Base-by-base conservation (phyloP, 1,140 invertebrate species). In the Brachionus plicatilis region DNA sequence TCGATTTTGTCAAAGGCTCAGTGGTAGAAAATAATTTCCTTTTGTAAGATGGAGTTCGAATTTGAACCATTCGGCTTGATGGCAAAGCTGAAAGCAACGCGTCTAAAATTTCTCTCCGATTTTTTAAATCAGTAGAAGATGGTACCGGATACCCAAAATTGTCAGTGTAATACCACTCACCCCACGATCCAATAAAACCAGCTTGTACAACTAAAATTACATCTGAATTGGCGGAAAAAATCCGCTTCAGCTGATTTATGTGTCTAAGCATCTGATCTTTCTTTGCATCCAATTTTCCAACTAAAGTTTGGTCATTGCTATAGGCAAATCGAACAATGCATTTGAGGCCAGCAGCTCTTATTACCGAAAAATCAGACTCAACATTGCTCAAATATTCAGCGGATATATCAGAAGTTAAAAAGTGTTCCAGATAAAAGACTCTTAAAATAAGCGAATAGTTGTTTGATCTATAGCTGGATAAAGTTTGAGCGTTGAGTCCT, bases 151-250 rank as follows among this genome's bases (percentile, higher is more conserved):
- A 47, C 5, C 72, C 72, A 50, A 76, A 76, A 76, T 76, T 47
- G 27, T 76, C 43, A 47, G 72, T 76, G 20, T 24, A 76, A 76
- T 76, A 76, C 72, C 72, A 76, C 11, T 76, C 72, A 50, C 72
- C 72, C 72, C 72, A 76, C 27, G 72, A 43, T 76, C 72, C 72
- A 47, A 76, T 76, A 47, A 76, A 76, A 20, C 72, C 72, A n/a
- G 9, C 17, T 24, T 76, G 72, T 1, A 76, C 9, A 11, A 76
- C 72, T 14, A 33, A 50, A 24, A 76, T 76, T 33, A 76, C 24
- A 27, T 76, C 72, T 9, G 8, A 29, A 50, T 76, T 76, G 8
- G 43, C 9, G 8, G 12, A 17, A 9, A 76, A 76, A 47, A 76
- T 12, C 24, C 20, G 41, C 47, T 76, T 76, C 17, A 76, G 3